Conservation (phyloP, 1,140 invertebrate species). For the Drosophila persimilis region DNA sequence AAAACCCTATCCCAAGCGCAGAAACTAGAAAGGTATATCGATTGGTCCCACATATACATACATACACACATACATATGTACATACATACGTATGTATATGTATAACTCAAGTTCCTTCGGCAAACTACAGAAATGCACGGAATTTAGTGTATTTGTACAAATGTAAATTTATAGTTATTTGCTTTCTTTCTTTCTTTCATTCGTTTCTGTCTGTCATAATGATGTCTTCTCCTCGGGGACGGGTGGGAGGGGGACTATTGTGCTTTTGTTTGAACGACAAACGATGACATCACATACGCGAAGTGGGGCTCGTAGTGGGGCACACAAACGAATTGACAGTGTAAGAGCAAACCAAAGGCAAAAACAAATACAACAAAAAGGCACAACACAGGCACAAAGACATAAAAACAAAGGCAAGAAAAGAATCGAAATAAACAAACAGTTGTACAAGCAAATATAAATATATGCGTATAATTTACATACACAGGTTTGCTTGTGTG, state of each 20-base stretch:
- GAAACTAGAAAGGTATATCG: no score
- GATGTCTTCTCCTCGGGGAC: conserved; percentile 7
- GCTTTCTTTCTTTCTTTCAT: conserved; percentile 14
- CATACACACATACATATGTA: no score
- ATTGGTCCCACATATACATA: not conserved
- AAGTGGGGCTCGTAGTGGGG: conserved; percentile 11
- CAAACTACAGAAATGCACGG: conserved; percentile 2
- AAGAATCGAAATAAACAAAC: conserved; percentile 67
- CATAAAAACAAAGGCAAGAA: conserved; percentile 64
- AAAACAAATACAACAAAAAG: conserved; percentile 14
- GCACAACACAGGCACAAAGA: conserved; percentile 28
- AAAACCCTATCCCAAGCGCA: no score
- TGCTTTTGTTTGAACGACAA: conserved; percentile 56
- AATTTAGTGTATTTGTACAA: conserved; percentile 14
- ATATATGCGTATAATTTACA: conserved; percentile 24
- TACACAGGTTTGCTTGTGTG: conserved; percentile 15
- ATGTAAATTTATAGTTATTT: conserved; percentile 4
- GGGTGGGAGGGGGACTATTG: conserved; percentile 17
- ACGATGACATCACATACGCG: conserved; percentile 66
- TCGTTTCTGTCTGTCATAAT: conserved; percentile 30
- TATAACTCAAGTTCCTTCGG: conserved; percentile 1
- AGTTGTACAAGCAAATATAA: conserved; percentile 53
- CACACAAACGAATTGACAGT: conserved; percentile 24
- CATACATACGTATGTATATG: no score
- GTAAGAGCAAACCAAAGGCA: conserved; percentile 8